Evolutionary conservation across 2,113 vertebrate genomes (phyloP), one percentile per base, ranked within the genome.

Genomic region (Acrocephalus kingi): DNA sequence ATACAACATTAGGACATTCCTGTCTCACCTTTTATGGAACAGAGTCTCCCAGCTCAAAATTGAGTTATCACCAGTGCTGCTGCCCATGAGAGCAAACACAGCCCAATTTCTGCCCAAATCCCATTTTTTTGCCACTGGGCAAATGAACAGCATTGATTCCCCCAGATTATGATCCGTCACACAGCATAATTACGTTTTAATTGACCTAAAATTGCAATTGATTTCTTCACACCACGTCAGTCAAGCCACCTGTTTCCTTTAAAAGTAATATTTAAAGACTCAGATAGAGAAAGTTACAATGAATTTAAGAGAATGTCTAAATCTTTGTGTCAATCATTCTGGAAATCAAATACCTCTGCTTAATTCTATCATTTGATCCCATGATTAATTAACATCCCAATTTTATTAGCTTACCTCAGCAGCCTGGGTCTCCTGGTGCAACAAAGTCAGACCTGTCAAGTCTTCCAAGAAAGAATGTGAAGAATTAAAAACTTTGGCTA

Each of bases 401-500:
- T n/a, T 4, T 21, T 28, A 33, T 77, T 84, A 63, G 41, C 97
- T 97, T 98, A 99, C 99, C 99, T 99, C 99, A 41, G 99, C 99
- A 61, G 99, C 99, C 95, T 99, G 99, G 4, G 99, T 99, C 97
- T 99, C 99, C 97, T 99, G 99, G 90, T 99, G 99, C 37, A 99
- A 97, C 94, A 99, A 96, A 4, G 99, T 99, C 55, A 99, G 98
- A 39, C 99, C 99, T 0, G 99, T 99, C 96, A 99, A 97, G 95
- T 99, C 99, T 97, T 99, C 99, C 96, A 99, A 98, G 98, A 99
- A 99, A 55, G 99, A 99, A 98, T 99, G 99, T n/a, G 99, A 99
- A 45, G 99, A 99, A 98, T 99, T 99, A 96, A 99, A 99, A 96
- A 99, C 99, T 91, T 99, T 98, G 15, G 98, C 98, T 46, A 99